A percentile compares a stretch with the other conserved stretches of the same genome.
Evolutionary conservation across 2,113 vertebrate species (phyloP).

Genomic region (Eretmodus cyanostictus): DNA sequence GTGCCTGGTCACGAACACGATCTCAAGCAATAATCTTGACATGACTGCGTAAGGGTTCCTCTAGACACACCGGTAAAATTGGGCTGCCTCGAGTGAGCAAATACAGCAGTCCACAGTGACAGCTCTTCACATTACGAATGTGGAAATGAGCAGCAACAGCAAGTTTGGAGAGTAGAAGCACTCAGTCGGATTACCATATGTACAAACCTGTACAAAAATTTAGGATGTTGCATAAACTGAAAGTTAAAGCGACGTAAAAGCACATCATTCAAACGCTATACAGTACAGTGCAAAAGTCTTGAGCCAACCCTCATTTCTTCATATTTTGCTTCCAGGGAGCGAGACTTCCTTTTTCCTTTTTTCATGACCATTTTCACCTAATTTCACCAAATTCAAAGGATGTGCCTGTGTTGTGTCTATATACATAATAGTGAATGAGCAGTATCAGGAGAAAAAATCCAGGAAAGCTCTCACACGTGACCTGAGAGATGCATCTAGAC

Average conservation of each 20-base stretch:
- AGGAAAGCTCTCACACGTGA: not conserved
- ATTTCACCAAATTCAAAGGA: not conserved
- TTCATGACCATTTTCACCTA: not conserved
- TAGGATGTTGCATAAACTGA: not conserved
- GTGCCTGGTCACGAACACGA: not conserved
- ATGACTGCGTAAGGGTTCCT: not conserved
- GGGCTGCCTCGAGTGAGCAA: not conserved
- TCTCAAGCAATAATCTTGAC: not conserved
- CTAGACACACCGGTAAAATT: not conserved
- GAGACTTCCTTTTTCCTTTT: not conserved
- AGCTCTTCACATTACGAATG: not conserved
- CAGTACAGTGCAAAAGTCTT: not conserved
- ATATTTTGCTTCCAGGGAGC: not conserved
- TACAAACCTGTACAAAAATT: not conserved
- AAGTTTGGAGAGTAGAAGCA: not conserved
- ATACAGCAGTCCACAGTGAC: not conserved
- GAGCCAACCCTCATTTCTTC: not conserved
- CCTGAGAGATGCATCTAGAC: not conserved
- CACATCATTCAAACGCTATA: not conserved
- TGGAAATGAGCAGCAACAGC: not conserved
- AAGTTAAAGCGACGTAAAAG: not conserved
- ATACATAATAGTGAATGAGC: not conserved
- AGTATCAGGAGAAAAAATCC: not conserved
- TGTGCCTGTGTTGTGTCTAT: not conserved
- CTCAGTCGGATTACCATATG: not conserved